Conservation (phyloP, 92 coral and sea anemone species). For the Palythoa caribaeorum region DNA sequence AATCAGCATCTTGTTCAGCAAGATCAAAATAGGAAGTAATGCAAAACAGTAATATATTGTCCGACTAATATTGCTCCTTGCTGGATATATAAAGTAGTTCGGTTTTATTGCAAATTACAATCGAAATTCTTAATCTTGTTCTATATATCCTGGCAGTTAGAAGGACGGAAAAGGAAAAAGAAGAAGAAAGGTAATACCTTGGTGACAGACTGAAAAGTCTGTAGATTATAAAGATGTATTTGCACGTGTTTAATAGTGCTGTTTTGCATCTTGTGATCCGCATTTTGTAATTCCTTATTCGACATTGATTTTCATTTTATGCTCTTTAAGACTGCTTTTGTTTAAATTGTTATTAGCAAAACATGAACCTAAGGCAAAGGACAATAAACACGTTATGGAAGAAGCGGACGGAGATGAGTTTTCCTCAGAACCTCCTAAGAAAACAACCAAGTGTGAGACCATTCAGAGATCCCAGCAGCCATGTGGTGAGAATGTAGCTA, state of each 20-base stretch:
- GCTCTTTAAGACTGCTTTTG: background rate
- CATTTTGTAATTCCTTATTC: too few species aligned
- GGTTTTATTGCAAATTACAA: too few species aligned
- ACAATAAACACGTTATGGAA: background rate
- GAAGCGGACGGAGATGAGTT: background rate
- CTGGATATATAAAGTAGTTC: too few species aligned
- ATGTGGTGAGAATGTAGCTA: background rate
- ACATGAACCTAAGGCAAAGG: background rate
- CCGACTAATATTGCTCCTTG: too few species aligned
- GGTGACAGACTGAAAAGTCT: background rate
- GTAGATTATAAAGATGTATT: background rate
- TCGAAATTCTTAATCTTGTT: background rate
- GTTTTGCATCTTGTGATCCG: background rate
- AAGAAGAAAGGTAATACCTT: background rate
- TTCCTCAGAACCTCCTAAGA: background rate
- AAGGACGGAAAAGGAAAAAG: conserved; percentile 12
- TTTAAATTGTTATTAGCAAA: background rate
- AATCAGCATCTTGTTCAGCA: too few species aligned
- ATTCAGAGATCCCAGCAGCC: background rate
- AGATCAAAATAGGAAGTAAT: too few species aligned
- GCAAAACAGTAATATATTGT: too few species aligned
- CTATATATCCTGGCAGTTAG: background rate
- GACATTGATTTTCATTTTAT: too few species aligned
- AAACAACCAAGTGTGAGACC: background rate
- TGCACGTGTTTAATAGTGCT: background rate